phyloP scores from a whole-genome alignment of 1,140 invertebrate species.

The Nasonia longicornis region DNA sequence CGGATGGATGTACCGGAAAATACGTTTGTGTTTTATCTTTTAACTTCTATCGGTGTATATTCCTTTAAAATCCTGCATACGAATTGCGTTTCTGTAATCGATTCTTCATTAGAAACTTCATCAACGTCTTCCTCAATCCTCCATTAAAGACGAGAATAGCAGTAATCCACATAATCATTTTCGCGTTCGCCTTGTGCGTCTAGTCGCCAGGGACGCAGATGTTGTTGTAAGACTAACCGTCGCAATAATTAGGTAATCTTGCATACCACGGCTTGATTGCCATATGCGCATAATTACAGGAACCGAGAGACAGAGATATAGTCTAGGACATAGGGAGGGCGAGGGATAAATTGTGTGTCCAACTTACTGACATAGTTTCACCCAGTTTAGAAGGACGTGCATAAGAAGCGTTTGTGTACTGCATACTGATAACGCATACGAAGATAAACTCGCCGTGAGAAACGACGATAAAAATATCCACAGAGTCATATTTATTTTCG shows the following conservation, averaged over 20 bases:
- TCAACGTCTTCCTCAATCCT: neutral
- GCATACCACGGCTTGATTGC: conserved; percentile 12
- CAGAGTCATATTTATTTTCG: too few relatives aligned
- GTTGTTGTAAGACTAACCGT: conserved; percentile 3
- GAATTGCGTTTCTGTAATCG: neutral
- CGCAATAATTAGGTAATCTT: conserved; percentile 32
- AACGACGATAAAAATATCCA: too few relatives aligned
- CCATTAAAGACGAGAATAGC: neutral
- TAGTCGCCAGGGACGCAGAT: conserved; percentile 18
- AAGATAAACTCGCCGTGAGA: too few relatives aligned
- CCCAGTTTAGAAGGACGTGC: neutral
- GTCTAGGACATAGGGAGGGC: neutral
- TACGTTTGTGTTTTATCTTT: neutral
- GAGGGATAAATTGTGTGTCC: neutral
- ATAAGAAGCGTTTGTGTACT: too few relatives aligned
- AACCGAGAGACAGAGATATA: neutral
- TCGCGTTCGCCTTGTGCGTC: conserved; percentile 48
- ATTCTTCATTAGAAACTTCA: too few relatives aligned
- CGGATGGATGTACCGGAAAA: neutral
- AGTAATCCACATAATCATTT: conserved; percentile 10
- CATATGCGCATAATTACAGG: conserved; percentile 31
- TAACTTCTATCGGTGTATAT: neutral
- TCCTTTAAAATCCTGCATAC: neutral
- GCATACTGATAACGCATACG: too few relatives aligned
- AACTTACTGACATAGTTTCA: neutral